These are phyloP conservation scores for Thamnaconus septentrionalis DNA, from an alignment of 2,113 vertebrate genomes.

Conservation along the genomic window DNA sequence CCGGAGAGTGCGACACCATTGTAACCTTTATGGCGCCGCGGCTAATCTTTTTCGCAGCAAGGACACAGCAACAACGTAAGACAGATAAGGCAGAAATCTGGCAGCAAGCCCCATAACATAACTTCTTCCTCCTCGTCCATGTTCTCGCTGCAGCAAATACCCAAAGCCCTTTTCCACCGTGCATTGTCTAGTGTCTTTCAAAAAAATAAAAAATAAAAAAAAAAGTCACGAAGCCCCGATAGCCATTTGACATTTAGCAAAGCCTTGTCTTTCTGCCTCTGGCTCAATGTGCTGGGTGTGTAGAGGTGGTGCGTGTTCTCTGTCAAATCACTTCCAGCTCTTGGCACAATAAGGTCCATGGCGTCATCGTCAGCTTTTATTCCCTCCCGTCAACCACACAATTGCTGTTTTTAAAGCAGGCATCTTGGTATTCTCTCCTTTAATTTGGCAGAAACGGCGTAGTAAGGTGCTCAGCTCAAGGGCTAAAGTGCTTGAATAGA, in stretches of 20 bases:
- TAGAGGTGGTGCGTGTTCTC: constrained; percentile 16
- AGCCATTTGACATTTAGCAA: constrained; percentile 61
- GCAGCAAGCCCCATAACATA: constrained; percentile 50
- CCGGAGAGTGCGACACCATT: constrained; percentile 41
- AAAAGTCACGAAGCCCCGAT: constrained; percentile 36
- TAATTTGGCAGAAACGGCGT: too few species aligned
- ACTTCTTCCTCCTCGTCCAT: constrained; percentile 23
- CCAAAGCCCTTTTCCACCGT: constrained; percentile 17
- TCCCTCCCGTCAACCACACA: constrained; percentile 20
- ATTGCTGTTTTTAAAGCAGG: too few species aligned
- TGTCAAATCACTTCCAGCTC: constrained; percentile 14
- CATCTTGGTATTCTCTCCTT: too few species aligned
- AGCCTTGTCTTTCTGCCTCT: constrained; percentile 53
- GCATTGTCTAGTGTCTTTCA: constrained; percentile 13
- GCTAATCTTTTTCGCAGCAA: constrained; percentile 42
- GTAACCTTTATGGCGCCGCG: constrained; percentile 59
- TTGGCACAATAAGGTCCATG: constrained; percentile 20
- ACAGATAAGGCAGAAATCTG: constrained; percentile 23
- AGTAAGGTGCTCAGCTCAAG: too few species aligned
- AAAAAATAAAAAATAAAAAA: background rate
- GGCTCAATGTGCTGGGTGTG: constrained; percentile 30
- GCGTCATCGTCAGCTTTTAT: constrained; percentile 26
- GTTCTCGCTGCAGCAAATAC: constrained; percentile 23
- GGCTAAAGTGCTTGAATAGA: too few species aligned
- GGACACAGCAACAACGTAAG: constrained; percentile 14